Evolutionary conservation across 2,113 vertebrate species (phyloP).

Genomic region (Leptobrachium ailaonicum): DNA sequence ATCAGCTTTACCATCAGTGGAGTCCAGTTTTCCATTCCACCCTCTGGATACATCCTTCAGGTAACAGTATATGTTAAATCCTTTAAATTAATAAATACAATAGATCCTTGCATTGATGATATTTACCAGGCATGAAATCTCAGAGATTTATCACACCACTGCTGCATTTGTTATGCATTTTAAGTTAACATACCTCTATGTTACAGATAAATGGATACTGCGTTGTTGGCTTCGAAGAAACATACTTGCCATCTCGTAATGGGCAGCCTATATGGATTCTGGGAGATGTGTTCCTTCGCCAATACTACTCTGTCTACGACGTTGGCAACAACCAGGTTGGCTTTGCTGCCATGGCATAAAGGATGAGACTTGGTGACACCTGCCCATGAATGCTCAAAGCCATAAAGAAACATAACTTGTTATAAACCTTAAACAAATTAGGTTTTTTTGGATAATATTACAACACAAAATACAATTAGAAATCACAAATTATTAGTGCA

Average conservation of each 20-base stretch:
- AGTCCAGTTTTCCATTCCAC: constrained; percentile 46
- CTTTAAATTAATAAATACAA: too few relatives aligned
- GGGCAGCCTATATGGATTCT: constrained; percentile 57
- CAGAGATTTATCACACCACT: too few relatives aligned
- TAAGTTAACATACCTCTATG: neutral
- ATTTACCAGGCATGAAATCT: too few relatives aligned
- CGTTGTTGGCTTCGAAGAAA: constrained; percentile 33
- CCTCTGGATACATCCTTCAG: constrained; percentile 56
- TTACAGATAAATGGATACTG: constrained; percentile 46
- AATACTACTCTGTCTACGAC: constrained; percentile 62
- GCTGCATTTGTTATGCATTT: neutral
- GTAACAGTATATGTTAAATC: constrained; percentile 28
- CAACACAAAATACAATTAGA: too few relatives aligned
- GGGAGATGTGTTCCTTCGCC: constrained; percentile 64
- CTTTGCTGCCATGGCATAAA: constrained; percentile 48
- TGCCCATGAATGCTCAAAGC: too few relatives aligned
- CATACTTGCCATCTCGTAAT: constrained; percentile 43
- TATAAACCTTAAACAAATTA: too few relatives aligned
- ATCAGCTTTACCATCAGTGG: constrained; percentile 59
- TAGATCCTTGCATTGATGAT: too few relatives aligned
- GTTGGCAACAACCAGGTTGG: constrained; percentile 60
- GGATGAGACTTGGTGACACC: too few relatives aligned
- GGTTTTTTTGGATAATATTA: too few relatives aligned
- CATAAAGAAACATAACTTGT: too few relatives aligned
- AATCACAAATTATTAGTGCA: too few relatives aligned